Evolutionary conservation across 1,140 invertebrate genomes (phyloP), one percentile per base, ranked within the genome.

Genomic region (Drosophila bocqueti): DNA sequence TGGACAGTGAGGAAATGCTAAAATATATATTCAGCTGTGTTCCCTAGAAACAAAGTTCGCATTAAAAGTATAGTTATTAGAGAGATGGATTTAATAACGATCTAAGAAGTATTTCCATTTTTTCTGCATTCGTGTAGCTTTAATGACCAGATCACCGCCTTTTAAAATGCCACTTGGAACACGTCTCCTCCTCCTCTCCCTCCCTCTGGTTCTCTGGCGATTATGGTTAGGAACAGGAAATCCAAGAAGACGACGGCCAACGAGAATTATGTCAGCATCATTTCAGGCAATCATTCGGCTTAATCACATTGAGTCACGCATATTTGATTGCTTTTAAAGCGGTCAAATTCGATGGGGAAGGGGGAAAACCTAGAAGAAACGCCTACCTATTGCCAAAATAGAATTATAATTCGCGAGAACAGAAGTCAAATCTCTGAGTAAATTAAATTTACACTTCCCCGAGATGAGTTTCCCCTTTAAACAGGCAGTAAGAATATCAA

Each of bases 221-320:
- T 73, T 47, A 55, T 64, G 67, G 62, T 45, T 68, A 69, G 57
- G 61, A 74, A 68, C 65, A 58, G 79, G 64, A 76, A 76, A 52
- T 49, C 59, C 54, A 45, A 74, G 67, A 72, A 73, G 59, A 47
- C 42, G 60, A 65, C 38, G 57, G 34, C 64, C 67, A 63, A 15
- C 52, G n/a, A 58, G 64, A 87, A 81, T 78, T 87, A 86, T 87
- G 83, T 87, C 83, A 86, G 83, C 72, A 87, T 78, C 64, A 55
- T 84, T 79, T 79, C 76, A 67, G 80, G 46, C 79, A 79, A 82
- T 76, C 74, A 78, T 55, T 78, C 62, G 79, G 60, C 66, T 60
- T 90, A 89, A 89, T 90, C 67, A 84, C 74, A 63, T 69, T 47
- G 46, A 81, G 84, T 81, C 84, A 89, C 84, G 84, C 84, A 84